These are phyloP conservation scores for Thalassoma bifasciatum DNA, from an alignment of 2,113 vertebrate species.

Conservation along the genomic window DNA sequence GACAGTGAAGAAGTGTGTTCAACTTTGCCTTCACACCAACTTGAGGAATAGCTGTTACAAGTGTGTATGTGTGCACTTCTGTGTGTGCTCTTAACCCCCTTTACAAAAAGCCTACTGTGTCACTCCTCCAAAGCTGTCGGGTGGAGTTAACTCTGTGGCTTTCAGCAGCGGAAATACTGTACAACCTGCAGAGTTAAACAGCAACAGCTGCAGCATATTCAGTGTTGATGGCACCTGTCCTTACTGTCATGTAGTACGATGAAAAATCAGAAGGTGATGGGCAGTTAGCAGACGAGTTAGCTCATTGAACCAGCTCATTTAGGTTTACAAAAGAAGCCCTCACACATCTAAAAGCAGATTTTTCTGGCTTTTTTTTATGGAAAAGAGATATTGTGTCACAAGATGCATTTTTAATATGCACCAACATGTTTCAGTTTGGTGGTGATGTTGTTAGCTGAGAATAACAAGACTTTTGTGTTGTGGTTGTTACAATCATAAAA, in stretches of 20 bases:
- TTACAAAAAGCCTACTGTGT: constrained; percentile 64
- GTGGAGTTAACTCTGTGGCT: constrained; percentile 44
- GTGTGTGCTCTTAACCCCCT: constrained; percentile 10
- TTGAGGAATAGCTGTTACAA: constrained; percentile 17
- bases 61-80: neutral
- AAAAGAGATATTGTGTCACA: no score
- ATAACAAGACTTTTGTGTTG: no score
- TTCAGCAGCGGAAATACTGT: constrained; percentile 20
- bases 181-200: constrained; percentile 30
- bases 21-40: constrained; percentile 32
- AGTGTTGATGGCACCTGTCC: neutral
- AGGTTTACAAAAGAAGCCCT: no score
- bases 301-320: no score
- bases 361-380: no score
- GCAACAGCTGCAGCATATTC: neutral
- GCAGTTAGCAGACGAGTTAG: neutral
- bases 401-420: no score
- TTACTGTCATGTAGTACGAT: constrained; percentile 5
- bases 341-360: no score
- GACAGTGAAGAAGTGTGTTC: constrained; percentile 14
- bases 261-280: neutral
- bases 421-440: no score
- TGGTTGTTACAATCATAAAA: no score
- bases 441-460: no score
- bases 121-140: constrained; percentile 38